Conservation (phyloP, 2,888 invertebrate genomes). For the Drosophila sordidapex region DNA sequence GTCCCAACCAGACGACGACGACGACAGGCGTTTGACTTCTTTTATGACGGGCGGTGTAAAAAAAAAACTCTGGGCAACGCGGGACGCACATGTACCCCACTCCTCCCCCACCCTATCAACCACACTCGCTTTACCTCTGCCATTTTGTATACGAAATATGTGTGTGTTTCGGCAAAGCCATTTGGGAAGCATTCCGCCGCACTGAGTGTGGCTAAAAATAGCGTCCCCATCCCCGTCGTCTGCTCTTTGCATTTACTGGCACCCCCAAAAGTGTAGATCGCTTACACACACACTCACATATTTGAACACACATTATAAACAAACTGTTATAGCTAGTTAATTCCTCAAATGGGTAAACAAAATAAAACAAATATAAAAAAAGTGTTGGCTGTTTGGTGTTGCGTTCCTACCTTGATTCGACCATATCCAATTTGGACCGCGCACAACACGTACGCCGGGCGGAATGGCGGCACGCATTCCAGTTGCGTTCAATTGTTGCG, state of each 20-base stretch:
- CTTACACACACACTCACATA: conserved; percentile 19
- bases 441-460: conserved; percentile 90
- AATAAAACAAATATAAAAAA: conserved; percentile 20
- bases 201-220: conserved; percentile 71
- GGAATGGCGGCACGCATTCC: conserved; percentile 85
- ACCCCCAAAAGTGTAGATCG: conserved; percentile 46
- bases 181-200: conserved; percentile 69
- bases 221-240: conserved; percentile 28
- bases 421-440: conserved; percentile 94
- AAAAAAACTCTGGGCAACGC: conserved; percentile 19
- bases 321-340: conserved; percentile 62
- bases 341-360: conserved; percentile 60
- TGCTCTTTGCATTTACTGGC: conserved; percentile 69
- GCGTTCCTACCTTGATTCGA: conserved; percentile 88
- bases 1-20: conserved; percentile 26
- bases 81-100: conserved; percentile 17
- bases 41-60: conserved; percentile 48
- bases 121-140: neutral
- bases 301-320: conserved; percentile 48
- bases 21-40: conserved; percentile 38
- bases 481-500: conserved; percentile 30
- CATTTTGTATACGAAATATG: conserved; percentile 20
- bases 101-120: neutral
- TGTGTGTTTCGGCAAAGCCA: conserved; percentile 36
- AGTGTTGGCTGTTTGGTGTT: conserved; percentile 13